Evolutionary conservation across 2,113 vertebrate species (phyloP).

Genomic region (Indicator indicator): DNA sequence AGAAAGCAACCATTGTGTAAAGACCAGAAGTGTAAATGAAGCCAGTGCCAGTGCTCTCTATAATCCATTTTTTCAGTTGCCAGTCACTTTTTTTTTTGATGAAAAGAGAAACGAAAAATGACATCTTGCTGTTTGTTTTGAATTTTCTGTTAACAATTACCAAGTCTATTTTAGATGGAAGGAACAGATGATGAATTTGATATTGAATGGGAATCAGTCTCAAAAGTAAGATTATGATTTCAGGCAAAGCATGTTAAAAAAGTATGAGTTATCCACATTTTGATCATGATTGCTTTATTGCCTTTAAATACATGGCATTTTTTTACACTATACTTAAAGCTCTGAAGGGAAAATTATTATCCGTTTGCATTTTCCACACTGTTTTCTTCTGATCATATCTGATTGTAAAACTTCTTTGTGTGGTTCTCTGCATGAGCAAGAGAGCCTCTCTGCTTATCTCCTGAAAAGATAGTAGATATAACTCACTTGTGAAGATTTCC

Average conservation of each 20-base stretch:
- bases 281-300: neutral
- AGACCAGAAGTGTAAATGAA: neutral
- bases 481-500: neutral
- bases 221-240: neutral
- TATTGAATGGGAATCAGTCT: neutral
- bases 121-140: neutral
- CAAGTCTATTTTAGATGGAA: neutral
- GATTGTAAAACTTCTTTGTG: neutral
- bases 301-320: neutral
- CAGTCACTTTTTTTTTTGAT: neutral
- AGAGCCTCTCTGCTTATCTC: neutral
- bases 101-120: conserved; percentile 19
- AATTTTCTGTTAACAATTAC: conserved; percentile 7
- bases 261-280: neutral
- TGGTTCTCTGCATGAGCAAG: neutral
- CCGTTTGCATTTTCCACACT: neutral
- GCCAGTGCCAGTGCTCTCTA: neutral
- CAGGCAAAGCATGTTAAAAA: neutral
- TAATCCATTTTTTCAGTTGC: conserved; percentile 1
- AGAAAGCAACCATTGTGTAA: neutral
- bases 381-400: neutral
- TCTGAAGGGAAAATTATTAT: neutral
- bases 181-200: neutral
- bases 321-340: neutral
- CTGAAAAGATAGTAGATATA: neutral